Evolutionary conservation across 2,113 vertebrate genomes (phyloP).

Genomic region (Odocoileus virginianus): DNA sequence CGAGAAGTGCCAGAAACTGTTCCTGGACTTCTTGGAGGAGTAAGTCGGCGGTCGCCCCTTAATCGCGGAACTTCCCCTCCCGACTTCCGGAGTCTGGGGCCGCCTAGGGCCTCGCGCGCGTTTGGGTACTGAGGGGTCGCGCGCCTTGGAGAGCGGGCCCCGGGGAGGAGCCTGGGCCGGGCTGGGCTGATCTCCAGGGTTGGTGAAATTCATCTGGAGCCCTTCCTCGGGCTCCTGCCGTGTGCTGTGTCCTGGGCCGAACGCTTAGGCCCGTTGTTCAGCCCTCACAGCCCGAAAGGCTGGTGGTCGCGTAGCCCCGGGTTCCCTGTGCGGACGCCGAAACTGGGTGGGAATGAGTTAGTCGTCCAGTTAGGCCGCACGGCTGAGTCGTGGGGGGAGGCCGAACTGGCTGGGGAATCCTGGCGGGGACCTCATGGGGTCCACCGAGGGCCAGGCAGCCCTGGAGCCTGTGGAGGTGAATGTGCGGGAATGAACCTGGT

Average conservation of each 20-base stretch:
- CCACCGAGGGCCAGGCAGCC: not conserved
- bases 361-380: not conserved
- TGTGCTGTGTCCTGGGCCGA: not conserved
- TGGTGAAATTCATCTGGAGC: too few species aligned
- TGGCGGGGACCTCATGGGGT: not conserved
- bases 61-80: not conserved
- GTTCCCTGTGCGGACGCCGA: not conserved
- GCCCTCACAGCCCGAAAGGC: not conserved
- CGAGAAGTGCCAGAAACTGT: slow-evolving; percentile 97
- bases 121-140: not conserved
- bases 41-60: slow-evolving; percentile 80
- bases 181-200: not conserved
- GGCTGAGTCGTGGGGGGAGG: not conserved
- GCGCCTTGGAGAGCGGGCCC: not conserved
- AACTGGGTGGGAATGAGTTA: not conserved
- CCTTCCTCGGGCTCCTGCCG: not conserved
- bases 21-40: slow-evolving; percentile 98
- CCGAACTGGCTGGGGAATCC: not conserved
- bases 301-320: not conserved
- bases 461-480: not conserved
- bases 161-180: too few species aligned
- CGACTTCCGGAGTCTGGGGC: not conserved
- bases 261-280: not conserved
- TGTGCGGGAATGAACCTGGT: not conserved
- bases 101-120: too few species aligned